Conservation (phyloP, 2,797 vertebrate genomes). For the Pseudochirops cupreus region DNA sequence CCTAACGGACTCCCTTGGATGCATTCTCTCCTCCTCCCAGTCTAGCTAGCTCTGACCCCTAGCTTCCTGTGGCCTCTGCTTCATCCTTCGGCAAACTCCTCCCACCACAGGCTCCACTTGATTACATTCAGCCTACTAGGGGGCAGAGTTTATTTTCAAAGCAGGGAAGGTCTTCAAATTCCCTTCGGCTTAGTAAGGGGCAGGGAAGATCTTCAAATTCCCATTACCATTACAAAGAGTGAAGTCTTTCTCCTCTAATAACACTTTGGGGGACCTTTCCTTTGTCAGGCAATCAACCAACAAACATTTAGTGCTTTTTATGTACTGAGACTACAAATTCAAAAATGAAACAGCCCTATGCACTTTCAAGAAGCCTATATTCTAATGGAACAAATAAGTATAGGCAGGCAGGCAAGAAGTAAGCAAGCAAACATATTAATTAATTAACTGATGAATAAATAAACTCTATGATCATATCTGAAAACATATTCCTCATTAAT, state of each 20-base stretch:
- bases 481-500: not conserved
- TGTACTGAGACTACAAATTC: not conserved
- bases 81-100: too few species aligned
- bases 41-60: too few species aligned
- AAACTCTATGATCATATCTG: not conserved
- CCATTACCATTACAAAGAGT: not conserved
- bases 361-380: not conserved
- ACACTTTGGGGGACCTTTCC: not conserved
- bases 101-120: too few species aligned
- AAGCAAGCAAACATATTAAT: not conserved
- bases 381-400: constrained; percentile 22
- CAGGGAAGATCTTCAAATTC: too few species aligned
- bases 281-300: constrained; percentile 9
- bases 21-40: too few species aligned
- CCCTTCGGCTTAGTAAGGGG: too few species aligned
- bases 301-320: constrained; percentile 25
- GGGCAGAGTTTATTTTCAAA: too few species aligned
- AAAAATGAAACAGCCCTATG: not conserved
- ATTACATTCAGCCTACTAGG: too few species aligned
- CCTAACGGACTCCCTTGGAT: too few species aligned
- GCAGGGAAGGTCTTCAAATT: too few species aligned
- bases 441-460: not conserved
- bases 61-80: too few species aligned
- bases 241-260: not conserved
- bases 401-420: not conserved